phyloP scores from a whole-genome alignment of 37 sponge, comb jelly and placozoan genomes.

The Petrosia ficiformis region DNA sequence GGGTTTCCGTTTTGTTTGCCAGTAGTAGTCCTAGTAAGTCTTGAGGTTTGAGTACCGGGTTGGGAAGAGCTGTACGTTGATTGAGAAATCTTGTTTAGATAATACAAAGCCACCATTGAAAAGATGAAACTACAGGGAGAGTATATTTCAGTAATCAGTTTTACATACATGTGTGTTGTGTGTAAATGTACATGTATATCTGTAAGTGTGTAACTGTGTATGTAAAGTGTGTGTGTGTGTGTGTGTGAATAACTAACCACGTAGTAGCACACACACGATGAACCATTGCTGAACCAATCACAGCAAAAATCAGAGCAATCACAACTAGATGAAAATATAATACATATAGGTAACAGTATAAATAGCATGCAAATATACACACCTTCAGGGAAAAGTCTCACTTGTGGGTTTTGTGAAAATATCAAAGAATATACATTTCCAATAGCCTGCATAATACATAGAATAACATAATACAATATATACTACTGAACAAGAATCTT shows the following conservation, averaged over 20 bases:
- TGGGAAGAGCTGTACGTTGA: slow-evolving; percentile 38
- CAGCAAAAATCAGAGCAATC: slow-evolving; percentile 38
- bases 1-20: no score
- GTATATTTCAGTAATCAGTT: neutral
- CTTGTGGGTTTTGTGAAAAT: slow-evolving; percentile 39
- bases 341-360: neutral
- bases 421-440: slow-evolving; percentile 48
- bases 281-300: slow-evolving; percentile 62
- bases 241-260: slow-evolving; percentile 50
- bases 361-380: neutral
- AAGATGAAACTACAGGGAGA: slow-evolving; percentile 56
- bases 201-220: no score
- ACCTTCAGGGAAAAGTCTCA: slow-evolving; percentile 80
- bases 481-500: no score
- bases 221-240: neutral
- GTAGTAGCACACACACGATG: slow-evolving; percentile 84
- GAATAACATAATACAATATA: no score
- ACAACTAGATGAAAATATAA: slow-evolving; percentile 30
- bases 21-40: no score
- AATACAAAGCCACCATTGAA: slow-evolving; percentile 79
- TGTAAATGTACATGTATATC: no score
- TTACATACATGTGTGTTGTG: neutral
- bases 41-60: no score
- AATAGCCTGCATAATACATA: slow-evolving; percentile 52
- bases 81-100: slow-evolving; percentile 69